Evolutionary conservation across 2,797 vertebrate genomes (phyloP).

Genomic region (Chromis chromis): DNA sequence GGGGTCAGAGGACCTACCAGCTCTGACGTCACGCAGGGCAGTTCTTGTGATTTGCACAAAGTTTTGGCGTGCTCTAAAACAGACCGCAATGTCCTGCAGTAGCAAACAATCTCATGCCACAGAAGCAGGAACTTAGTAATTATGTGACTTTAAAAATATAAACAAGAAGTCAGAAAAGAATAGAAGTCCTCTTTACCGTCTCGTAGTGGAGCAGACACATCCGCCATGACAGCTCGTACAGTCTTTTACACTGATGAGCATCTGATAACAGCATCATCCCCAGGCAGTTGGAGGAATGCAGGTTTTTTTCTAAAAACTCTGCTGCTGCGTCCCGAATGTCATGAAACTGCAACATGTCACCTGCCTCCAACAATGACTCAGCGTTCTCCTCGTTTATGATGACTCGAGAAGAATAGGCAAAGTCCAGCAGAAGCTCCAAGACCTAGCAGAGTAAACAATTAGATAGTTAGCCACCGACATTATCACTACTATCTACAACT

Average conservation of each 20-base stretch:
- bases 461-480: not conserved
- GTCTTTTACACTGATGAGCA: constrained; percentile 93
- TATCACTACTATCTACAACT: not conserved
- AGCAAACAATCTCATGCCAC: too few species aligned
- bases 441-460: constrained; percentile 67
- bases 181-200: constrained; percentile 68
- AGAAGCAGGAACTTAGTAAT: too few species aligned
- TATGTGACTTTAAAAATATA: too few species aligned
- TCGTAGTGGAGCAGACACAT: constrained; percentile 96
- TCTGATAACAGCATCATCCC: constrained; percentile 95
- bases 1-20: too few species aligned
- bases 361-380: constrained; percentile 92
- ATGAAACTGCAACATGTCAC: constrained; percentile 96
- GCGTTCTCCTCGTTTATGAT: constrained; percentile 96
- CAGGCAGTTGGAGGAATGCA: constrained; percentile 93
- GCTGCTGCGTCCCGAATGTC: constrained; percentile 93
- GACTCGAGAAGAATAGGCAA: constrained; percentile 93
- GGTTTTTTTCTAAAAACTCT: constrained; percentile 94
- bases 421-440: constrained; percentile 94
- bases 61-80: too few species aligned
- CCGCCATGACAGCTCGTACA: constrained; percentile 93
- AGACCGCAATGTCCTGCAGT: too few species aligned
- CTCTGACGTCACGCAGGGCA: too few species aligned
- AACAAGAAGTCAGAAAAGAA: not conserved
- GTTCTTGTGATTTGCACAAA: too few species aligned